Evolutionary conservation across 2,888 invertebrate genomes (phyloP).

Genomic region (Sepioteuthis lessoniana): DNA sequence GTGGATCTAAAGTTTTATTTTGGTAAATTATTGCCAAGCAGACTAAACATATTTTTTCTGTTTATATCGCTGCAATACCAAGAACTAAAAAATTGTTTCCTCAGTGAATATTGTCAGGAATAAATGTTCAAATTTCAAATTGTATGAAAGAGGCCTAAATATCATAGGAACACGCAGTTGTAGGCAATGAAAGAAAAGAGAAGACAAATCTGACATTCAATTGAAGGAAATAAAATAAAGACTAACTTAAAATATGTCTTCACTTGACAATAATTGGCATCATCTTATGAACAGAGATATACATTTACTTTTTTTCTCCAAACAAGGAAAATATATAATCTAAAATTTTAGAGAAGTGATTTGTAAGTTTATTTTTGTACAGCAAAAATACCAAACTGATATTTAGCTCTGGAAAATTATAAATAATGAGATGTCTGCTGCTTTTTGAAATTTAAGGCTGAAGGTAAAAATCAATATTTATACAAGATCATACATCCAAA

Average conservation of each 20-base stretch:
- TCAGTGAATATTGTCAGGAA: too few species aligned
- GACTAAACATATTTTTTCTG: too few species aligned
- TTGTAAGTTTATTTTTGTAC: neutral
- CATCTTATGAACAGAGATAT: neutral
- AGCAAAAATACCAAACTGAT: neutral
- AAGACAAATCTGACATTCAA: neutral
- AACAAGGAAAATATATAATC: neutral
- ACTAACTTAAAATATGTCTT: neutral
- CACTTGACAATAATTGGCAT: neutral
- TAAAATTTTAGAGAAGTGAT: neutral
- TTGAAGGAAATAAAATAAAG: neutral
- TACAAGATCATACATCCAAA: neutral
- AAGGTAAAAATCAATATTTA: slow-evolving; percentile 21
- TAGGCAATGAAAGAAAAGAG: neutral
- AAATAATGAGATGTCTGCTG: slow-evolving; percentile 2
- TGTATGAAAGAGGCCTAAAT: neutral
- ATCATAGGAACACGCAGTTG: neutral
- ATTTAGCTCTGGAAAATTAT: neutral
- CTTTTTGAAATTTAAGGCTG: slow-evolving; percentile 9
- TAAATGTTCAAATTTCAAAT: neutral
- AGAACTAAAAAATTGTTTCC: too few species aligned
- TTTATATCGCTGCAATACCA: too few species aligned
- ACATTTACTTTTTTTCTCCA: neutral
- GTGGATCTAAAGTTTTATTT: too few species aligned
- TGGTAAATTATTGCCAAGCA: too few species aligned